Evolutionary conservation across 2,113 vertebrate species (phyloP).

Genomic region (Mohoua ochrocephala): DNA sequence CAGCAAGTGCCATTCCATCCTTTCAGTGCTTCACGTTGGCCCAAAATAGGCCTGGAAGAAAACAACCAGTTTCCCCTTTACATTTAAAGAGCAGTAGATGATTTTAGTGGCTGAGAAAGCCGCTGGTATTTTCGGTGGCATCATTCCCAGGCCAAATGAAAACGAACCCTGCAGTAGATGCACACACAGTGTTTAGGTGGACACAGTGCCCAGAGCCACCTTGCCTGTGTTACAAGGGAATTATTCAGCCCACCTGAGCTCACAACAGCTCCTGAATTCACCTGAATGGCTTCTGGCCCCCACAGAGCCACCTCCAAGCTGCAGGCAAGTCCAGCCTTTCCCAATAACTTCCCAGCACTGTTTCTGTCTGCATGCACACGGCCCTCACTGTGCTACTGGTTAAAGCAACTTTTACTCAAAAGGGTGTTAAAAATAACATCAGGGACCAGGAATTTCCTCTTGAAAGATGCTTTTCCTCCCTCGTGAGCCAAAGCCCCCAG

Average conservation of each 20-base stretch:
- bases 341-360: background rate
- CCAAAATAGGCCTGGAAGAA: conserved; percentile 21
- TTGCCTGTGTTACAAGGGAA: background rate
- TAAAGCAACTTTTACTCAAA: background rate
- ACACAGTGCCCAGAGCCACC: background rate
- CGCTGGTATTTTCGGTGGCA: conserved; percentile 30
- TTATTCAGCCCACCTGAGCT: background rate
- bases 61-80: background rate
- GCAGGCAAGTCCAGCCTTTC: background rate
- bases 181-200: background rate
- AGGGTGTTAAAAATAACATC: background rate
- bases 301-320: background rate
- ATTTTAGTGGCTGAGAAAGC: conserved; percentile 53
- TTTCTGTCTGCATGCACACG: background rate
- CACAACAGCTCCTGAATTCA: background rate
- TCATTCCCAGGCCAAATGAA: conserved; percentile 3
- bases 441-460: background rate
- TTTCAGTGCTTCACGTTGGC: background rate
- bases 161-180: background rate
- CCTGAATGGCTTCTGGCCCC: background rate
- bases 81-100: conserved; percentile 3
- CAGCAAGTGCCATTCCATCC: background rate
- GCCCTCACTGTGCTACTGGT: background rate
- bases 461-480: background rate
- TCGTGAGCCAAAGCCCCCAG: background rate